A percentile compares a stretch with the other conserved stretches of the same genome.
phyloP scores from a whole-genome alignment of 2,888 invertebrate species.

The Plebejus melissa region DNA sequence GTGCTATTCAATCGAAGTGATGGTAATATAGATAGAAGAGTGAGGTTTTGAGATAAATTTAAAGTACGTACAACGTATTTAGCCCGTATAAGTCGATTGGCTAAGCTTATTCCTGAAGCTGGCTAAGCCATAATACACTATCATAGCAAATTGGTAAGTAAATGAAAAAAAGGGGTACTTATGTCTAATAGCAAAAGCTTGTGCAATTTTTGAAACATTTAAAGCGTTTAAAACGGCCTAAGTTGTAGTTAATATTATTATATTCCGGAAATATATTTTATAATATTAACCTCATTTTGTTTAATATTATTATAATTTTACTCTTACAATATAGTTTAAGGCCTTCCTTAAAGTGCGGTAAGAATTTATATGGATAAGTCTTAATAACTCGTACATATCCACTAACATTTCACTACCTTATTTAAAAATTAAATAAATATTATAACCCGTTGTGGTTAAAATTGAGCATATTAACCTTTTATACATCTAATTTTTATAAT shows the following conservation, averaged over 20 bases:
- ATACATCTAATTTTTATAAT: neutral
- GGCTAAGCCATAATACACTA: neutral
- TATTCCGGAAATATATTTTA: neutral
- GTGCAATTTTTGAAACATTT: neutral
- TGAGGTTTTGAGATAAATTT: neutral
- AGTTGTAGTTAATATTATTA: too few relatives aligned
- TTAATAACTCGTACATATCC: neutral
- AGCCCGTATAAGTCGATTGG: neutral
- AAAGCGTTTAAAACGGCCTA: too few relatives aligned
- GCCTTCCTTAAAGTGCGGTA: too few relatives aligned
- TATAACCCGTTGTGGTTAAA: too few relatives aligned
- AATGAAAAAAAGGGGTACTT: neutral
- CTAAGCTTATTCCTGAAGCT: neutral
- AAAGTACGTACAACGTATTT: neutral
- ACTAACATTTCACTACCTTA: neutral
- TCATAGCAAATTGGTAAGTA: neutral
- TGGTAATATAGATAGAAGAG: neutral
- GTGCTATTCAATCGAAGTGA: constrained; percentile 15
- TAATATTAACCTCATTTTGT: neutral
- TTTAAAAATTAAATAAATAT: too few relatives aligned
- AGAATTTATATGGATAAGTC: too few relatives aligned
- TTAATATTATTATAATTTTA: neutral
- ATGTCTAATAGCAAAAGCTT: neutral
- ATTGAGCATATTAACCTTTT: too few relatives aligned
- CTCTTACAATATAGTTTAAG: too few relatives aligned